Base-by-base conservation (phyloP, 2,797 vertebrate species). In the Urosaurus nigricauda region DNA sequence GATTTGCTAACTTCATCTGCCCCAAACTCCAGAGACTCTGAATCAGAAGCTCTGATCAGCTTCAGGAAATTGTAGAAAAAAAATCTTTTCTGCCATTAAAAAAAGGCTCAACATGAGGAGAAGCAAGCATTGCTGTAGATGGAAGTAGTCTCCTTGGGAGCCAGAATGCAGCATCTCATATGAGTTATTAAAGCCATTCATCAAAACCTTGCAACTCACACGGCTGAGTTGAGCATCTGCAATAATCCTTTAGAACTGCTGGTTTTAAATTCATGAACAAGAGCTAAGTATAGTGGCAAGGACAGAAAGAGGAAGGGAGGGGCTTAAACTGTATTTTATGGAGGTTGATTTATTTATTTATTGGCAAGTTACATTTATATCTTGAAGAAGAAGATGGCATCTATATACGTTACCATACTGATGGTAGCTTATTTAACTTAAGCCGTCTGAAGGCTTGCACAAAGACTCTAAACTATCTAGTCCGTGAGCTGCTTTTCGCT, bases 1-100 rank as follows among this genome's bases (percentile, higher is more conserved):
- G 91, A 89, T 92, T 94, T 89, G 84, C 86, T 91, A 87, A 85
- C 19, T 92, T 91, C 65, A 79, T 0, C 0, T 73, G 86, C 37
- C 89, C 90, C 92, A 93, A 91, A 93, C 88, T 96, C 83, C 86
- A 68, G 78, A 93, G 71, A 85, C 87, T 88, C 85, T 91, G 80
- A 90, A 95, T 93, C 78, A 80, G 82, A 92, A 89, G 12, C 68
- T 79, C 80, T 92, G 56, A 89, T 82, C 26, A 73, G 58, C 63
- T 87, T 83, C 56, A 91, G 90, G 91, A 89, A 88, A 87, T 91
- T 91, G 94, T 88, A 88, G 86, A 89, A 88, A 93, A 87, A 91
- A 73, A 3, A 21, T 1, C 63, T 29, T 86, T 95, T 95, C 90
- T 85, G 89, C 91, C 88, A 94, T 74, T 51, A 90, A 95, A 94